Evolutionary conservation across 2,888 invertebrate species (phyloP), one percentile per base, ranked within the genome.

Genomic region (Polydesmus complanatus): DNA sequence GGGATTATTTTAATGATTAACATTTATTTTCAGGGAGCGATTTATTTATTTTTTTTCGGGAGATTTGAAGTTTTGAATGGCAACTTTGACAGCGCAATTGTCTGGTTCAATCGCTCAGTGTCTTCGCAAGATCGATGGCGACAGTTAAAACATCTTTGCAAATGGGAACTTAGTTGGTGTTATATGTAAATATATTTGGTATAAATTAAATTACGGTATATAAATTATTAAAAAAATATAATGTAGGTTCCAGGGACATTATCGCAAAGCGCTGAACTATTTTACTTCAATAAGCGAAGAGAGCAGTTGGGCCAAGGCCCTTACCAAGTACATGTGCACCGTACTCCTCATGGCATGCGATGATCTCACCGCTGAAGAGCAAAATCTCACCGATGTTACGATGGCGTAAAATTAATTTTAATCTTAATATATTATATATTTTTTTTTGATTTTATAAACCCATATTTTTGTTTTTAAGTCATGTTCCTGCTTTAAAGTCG

Each of bases 81-180:
- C 0, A 81, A 86, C 70, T 76, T 90, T 54, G 80, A 82, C 21
- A 78, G 71, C 65, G 74, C 74, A 67, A 64, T 86, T 50, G 73
- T 75, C 18, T 88, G 84, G 77, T 94, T 93, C 76, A 82, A 82
- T 63, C 81, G 80, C 66, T 89, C 91, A 0, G 85, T 90, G 77
- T 80, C 82, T 64, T 87, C 86, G 1, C 92, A 93, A 70, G 77
- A 82, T 63, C 78, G 86, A 54, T 94, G 93, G 90, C 82, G 83
- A 1, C 93, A 94, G 73, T 91, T 95, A 73, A 90, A 91, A 71
- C 91, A 94, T 71, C 75, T 94, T 2, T 92, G 93, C 73, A 92
- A 83, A 72, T 96, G 95, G 95, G 95, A 95, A 72, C 78, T 94
- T 47, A 82, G 92, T 79, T 94, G 92, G 92, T 83, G 88, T 1